Conservation (phyloP, 2,888 invertebrate genomes). For the Mythimna vitellina region DNA sequence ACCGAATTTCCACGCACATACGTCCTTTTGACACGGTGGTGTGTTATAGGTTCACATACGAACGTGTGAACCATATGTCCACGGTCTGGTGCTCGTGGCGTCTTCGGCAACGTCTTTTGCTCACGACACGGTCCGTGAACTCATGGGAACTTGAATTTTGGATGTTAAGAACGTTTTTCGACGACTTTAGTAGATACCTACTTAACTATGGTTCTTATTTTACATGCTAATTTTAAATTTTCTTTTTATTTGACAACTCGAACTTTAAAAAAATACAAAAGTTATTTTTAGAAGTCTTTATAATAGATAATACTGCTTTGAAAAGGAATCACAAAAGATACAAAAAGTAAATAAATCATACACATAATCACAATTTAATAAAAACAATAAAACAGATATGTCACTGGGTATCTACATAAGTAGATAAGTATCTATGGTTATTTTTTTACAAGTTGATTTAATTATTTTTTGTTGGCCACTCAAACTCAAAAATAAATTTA, state of each 20-base stretch:
- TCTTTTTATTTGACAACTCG: neutral
- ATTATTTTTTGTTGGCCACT: neutral
- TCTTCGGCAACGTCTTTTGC: slow-evolving; percentile 84
- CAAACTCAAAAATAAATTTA: neutral
- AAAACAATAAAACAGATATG: neutral
- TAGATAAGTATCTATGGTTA: neutral
- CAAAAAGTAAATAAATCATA: slow-evolving; percentile 12
- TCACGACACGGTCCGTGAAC: slow-evolving; percentile 75
- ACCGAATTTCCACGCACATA: slow-evolving; percentile 22
- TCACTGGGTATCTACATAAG: too few species aligned
- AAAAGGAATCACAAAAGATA: neutral
- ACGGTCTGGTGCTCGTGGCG: slow-evolving; percentile 77
- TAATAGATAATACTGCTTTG: slow-evolving; percentile 3
- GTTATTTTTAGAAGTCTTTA: neutral
- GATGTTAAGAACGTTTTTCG: slow-evolving; percentile 51
- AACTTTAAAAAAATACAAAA: neutral
- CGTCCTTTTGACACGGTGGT: slow-evolving; percentile 22
- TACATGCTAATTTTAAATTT: neutral
- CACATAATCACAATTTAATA: slow-evolving; percentile 16
- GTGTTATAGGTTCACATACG: slow-evolving; percentile 75
- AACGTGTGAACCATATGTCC: slow-evolving; percentile 78
- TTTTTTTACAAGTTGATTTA: neutral
- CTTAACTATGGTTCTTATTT: neutral
- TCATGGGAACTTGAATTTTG: slow-evolving; percentile 69
- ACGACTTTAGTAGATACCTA: slow-evolving; percentile 4